phyloP scores from a whole-genome alignment of 2,888 invertebrate genomes.

The Drosophila emarginata region DNA sequence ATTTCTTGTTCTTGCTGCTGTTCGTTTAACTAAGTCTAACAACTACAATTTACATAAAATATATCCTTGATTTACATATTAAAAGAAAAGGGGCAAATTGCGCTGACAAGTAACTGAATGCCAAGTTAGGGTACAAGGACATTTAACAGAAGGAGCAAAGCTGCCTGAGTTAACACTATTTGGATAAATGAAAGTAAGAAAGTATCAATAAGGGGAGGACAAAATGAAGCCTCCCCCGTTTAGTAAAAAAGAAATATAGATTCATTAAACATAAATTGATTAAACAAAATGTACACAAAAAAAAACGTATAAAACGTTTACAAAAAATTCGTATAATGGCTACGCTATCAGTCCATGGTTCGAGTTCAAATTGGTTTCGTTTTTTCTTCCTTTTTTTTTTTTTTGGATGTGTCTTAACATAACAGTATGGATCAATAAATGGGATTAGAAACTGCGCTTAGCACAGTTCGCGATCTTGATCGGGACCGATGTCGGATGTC shows the following conservation, averaged over 20 bases:
- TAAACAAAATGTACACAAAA: constrained; percentile 45
- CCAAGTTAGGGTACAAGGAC: constrained; percentile 47
- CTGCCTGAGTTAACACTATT: constrained; percentile 60
- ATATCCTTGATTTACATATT: constrained; percentile 23
- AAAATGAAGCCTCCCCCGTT: not conserved
- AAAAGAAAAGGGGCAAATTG: constrained; percentile 54
- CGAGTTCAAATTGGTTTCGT: constrained; percentile 70
- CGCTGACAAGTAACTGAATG: constrained; percentile 51
- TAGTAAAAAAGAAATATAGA: constrained; percentile 20
- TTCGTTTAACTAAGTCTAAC: constrained; percentile 64
- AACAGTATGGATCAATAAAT: not conserved
- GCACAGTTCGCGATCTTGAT: constrained; percentile 65
- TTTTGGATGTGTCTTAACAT: constrained; percentile 28
- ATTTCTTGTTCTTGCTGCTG: constrained; percentile 3
- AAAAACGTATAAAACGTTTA: constrained; percentile 41
- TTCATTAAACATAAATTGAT: constrained; percentile 36
- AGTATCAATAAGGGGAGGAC: not conserved
- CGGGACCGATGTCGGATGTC: constrained; percentile 44
- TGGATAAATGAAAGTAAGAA: constrained; percentile 45
- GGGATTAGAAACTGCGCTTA: constrained; percentile 52
- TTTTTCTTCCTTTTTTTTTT: not conserved
- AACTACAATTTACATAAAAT: constrained; percentile 62
- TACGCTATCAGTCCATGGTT: constrained; percentile 78
- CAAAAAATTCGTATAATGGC: constrained; percentile 76
- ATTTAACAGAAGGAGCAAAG: constrained; percentile 43